Base-by-base conservation (phyloP, 2,888 invertebrate genomes). In the Diarsia mendica region DNA sequence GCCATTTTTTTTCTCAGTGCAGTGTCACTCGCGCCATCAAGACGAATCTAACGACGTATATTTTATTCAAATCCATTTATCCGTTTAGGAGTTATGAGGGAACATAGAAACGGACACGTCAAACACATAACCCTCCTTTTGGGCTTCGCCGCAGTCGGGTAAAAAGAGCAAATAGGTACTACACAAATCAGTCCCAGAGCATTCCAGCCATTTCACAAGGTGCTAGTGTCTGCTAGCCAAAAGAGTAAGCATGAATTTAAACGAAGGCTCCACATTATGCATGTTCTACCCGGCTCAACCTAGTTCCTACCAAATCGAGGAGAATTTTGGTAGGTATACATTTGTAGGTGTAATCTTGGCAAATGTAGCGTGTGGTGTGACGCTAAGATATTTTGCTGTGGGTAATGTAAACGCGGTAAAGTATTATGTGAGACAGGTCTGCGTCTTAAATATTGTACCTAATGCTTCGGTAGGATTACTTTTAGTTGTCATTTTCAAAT, bases 241-340 rank as follows among this genome's bases (percentile, higher is more conserved):
- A 80, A 77, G 78, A 79, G 74, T 80, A 83, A 79, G 67, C 82
- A 78, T 75, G 81, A 86, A 86, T 83, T 79, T 84, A 80, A 84
- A 85, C 69, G 79, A 80, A 83, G 67, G 61, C 72, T 63, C 63
- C 69, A 68, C 71, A 76, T 83, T 83, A 78, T 80, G 75, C 75
- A 68, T 65, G 81, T 85, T 61, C 61, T 53, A 84, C 78, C 77
- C 81, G 23, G 44, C 23, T 75, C 74, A 79, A 80, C 76, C 68
- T 64, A 75, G 76, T 69, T 82, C 49, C 58, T 23, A 65, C 72
- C 72, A 75, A 80, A 73, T 72, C 75, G 66, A 68, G 75, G 64
- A 63, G 67, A 70, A 71, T 77, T 75, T 55, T 33, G 66, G 78
- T 49, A 70, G 63, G n/a, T 63, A 23, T 44, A 63, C 63, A 44